These are phyloP conservation scores for Pocillopora damicornis DNA, from an alignment of 64 coral and sea anemone species.

Conservation along the genomic window DNA sequence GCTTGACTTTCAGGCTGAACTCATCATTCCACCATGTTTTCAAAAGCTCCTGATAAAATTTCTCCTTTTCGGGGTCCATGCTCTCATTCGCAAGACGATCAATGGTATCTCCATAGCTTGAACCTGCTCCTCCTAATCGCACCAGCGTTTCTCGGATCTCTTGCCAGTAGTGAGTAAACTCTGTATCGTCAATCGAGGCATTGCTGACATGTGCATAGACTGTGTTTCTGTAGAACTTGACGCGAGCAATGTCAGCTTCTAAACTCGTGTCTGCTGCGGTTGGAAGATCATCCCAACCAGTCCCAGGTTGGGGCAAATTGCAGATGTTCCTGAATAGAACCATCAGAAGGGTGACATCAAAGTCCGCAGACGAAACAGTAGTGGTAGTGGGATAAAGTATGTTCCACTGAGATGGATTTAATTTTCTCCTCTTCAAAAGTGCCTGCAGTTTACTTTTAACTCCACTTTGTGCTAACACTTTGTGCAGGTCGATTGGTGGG, in stretches of 20 bases:
- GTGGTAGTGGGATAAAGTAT: neutral
- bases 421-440: neutral
- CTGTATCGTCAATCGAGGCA: neutral
- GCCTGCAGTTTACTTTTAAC: neutral
- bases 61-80: neutral
- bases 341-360: constrained; percentile 6
- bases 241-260: too few species aligned
- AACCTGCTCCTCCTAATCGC: neutral
- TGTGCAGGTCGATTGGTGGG: neutral
- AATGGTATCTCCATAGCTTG: neutral
- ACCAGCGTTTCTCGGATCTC: neutral
- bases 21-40: neutral
- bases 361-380: neutral
- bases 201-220: too few species aligned
- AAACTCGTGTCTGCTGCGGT: too few species aligned
- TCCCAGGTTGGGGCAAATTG: neutral
- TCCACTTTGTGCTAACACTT: neutral
- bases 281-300: neutral
- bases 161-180: neutral
- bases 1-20: neutral
- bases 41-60: neutral
- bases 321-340: constrained; percentile 17
- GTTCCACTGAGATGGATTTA: neutral
- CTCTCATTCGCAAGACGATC: neutral
- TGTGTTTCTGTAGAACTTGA: too few species aligned